Base-by-base conservation (phyloP, 1,140 invertebrate species). In the Cyclargus thomasi region DNA sequence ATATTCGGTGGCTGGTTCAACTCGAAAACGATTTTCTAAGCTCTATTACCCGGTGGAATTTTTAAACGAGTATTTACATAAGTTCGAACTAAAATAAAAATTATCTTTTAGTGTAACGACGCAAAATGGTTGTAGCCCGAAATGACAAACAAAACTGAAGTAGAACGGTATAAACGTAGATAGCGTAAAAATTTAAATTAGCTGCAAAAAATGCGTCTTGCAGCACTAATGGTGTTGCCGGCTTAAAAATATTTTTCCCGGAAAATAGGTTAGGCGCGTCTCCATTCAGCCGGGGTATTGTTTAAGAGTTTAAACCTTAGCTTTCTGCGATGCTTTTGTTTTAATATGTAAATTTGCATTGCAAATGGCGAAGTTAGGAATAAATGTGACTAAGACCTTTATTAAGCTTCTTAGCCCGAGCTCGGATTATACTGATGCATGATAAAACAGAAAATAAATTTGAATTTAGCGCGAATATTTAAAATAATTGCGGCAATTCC, bases 161-260 rank as follows among this genome's bases (percentile, higher is more conserved):
- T 22, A 71, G 68, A 64, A 65, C 64, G 70, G 71, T 75, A 77
- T 74, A 77, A 64, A 70, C 64, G 67, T 64, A 69, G 73, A 76
- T 75, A 70, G 70, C 65, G 73, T 70, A 75, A 77, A 77, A 77
- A 77, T 75, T 77, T 73, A 77, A 77, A 77, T 77, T 74, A 77
- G 73, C 72, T 70, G 73, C 75, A 75, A 77, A 75, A 75, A 72
- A 70, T 69, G 67, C 71, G 70, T 69, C 64, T 67, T 71, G 68
- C 69, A 71, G 69, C 70, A 66, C 73, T 78, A 75, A 78, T 76
- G 71, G 75, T 74, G 74, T 78, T 76, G 71, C 74, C 67, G 67
- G 70, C 71, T 74, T 76, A 70, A 74, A 78, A 74, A 77, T 75
- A 76, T 79, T 75, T 78, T 71, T 69, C 70, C 68, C 64, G 67